Evolutionary conservation across 2,113 vertebrate genomes (phyloP).

Genomic region (Camelus bactrianus): DNA sequence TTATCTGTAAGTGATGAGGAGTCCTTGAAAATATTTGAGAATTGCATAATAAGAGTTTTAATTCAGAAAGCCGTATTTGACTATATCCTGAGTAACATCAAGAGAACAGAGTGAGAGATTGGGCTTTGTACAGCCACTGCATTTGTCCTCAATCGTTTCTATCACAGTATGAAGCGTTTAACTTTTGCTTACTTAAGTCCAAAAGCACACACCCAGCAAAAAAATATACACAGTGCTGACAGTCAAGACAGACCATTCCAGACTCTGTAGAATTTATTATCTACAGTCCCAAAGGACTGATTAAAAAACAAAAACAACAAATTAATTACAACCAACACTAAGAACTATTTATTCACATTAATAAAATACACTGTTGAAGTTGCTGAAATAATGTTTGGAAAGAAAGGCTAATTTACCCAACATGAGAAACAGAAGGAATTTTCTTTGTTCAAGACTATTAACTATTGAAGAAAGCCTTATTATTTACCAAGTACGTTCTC

Average conservation of each 20-base stretch:
- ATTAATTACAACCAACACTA: constrained; percentile 41
- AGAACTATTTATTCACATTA: constrained; percentile 23
- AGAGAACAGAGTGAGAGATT: not conserved
- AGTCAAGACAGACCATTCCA: not conserved
- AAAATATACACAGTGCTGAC: not conserved
- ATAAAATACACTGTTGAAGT: not conserved
- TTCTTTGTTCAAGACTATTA: not conserved
- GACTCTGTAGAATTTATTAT: not conserved
- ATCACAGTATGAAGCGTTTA: not conserved
- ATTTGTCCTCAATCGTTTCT: constrained; percentile 16
- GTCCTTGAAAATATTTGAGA: not conserved
- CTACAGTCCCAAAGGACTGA: not conserved
- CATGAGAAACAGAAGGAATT: not conserved
- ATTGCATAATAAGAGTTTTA: not conserved
- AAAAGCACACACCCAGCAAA: not conserved
- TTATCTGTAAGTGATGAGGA: not conserved
- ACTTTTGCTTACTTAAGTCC: constrained; percentile 45
- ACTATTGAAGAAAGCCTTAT: not conserved
- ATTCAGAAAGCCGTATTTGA: not conserved
- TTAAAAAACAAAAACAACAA: not conserved
- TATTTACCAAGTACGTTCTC: not conserved
- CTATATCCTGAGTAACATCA: not conserved
- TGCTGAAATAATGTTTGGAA: constrained; percentile 5
- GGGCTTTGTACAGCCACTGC: not conserved
- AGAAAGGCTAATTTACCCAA: not conserved